phyloP scores from a whole-genome alignment of 2,113 vertebrate species.

The Sardina pilchardus region DNA sequence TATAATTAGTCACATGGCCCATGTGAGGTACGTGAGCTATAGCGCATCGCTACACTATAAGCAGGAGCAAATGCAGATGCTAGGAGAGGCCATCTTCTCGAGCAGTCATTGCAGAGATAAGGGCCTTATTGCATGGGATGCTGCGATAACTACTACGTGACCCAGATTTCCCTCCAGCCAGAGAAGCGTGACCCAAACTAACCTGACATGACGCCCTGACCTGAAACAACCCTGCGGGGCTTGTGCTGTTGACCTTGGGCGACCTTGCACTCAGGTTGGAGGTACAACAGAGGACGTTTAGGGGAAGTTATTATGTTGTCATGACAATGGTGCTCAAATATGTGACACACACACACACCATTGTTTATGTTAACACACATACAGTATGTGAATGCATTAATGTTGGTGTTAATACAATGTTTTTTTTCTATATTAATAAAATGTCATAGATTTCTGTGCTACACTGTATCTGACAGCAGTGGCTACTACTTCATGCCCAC shows the following conservation, averaged over 20 bases:
- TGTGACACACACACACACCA: neutral
- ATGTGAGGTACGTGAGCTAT: neutral
- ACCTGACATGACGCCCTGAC: neutral
- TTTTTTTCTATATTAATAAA: neutral
- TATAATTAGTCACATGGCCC: neutral
- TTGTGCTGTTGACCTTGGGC: slow-evolving; percentile 20
- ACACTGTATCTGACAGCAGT: neutral
- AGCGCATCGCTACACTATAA: neutral
- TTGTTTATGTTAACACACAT: neutral
- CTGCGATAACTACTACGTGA: slow-evolving; percentile 21
- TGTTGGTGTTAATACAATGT: neutral
- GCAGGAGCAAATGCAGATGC: neutral
- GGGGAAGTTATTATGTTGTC: neutral
- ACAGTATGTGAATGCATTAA: neutral
- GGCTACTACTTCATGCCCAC: neutral
- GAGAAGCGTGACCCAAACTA: slow-evolving; percentile 1
- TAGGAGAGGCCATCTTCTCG: neutral
- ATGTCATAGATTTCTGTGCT: neutral
- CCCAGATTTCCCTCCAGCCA: neutral
- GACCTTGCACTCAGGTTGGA: neutral
- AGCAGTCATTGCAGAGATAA: slow-evolving; percentile 19
- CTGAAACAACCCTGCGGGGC: neutral
- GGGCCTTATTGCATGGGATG: slow-evolving; percentile 14
- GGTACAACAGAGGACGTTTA: neutral
- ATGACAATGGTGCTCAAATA: neutral